Conservation (phyloP, 2,797 vertebrate genomes). For the Chloroceryle inda region DNA sequence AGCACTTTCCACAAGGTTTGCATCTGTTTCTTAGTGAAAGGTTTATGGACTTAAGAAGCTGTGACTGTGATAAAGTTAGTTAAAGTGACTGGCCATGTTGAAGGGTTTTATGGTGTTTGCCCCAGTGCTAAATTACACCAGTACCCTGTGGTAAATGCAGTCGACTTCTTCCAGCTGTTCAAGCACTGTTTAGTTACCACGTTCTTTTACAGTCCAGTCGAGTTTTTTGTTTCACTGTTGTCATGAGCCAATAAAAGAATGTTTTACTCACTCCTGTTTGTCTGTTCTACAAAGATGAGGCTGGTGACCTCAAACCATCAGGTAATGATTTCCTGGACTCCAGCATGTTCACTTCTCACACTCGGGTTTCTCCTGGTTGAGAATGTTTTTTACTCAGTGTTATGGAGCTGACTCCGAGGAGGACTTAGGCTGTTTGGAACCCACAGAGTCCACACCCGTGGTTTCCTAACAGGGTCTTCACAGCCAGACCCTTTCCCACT, state of each 20-base stretch:
- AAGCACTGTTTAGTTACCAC: rapidly evolving
- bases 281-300: neutral
- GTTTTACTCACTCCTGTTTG: neutral
- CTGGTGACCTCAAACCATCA: neutral
- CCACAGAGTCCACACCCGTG: rapidly evolving
- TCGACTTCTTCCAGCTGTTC: neutral
- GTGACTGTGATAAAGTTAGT: neutral
- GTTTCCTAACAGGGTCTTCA: neutral
- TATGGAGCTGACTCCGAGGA: rapidly evolving
- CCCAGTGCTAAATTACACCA: neutral
- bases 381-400: rapidly evolving
- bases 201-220: neutral
- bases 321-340: neutral
- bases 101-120: neutral
- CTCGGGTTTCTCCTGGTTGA: neutral
- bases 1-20: neutral
- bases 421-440: neutral
- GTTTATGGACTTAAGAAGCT: neutral
- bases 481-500: neutral
- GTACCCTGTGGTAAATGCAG: too few species aligned
- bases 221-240: neutral
- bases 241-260: neutral
- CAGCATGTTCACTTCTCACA: rapidly evolving
- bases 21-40: neutral
- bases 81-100: neutral